Conservation (phyloP, 2,797 vertebrate species). For the Capromys pilorides region DNA sequence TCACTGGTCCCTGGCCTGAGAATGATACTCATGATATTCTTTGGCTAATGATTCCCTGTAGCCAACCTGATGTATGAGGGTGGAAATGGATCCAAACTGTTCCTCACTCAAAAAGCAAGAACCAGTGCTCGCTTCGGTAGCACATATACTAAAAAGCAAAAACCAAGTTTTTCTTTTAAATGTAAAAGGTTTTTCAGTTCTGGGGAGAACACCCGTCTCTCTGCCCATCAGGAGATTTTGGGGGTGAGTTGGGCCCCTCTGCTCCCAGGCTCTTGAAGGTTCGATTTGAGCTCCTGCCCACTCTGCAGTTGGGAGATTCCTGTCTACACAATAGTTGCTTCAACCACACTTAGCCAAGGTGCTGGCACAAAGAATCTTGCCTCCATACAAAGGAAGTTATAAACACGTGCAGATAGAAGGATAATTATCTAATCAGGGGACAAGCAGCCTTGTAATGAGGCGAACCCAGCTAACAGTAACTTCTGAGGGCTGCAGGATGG, state of each 20-base stretch:
- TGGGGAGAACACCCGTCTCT: not conserved
- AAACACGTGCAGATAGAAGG: slow-evolving; percentile 71
- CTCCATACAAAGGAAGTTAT: slow-evolving; percentile 57
- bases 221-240: not conserved
- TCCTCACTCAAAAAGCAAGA: slow-evolving; percentile 3
- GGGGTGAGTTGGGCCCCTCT: not conserved
- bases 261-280: not conserved
- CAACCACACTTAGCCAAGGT: slow-evolving; percentile 62
- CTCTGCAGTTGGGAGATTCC: not conserved
- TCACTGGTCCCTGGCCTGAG: slow-evolving; percentile 38
- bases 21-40: not conserved
- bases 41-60: not conserved
- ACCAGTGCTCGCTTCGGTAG: too few relatives aligned
- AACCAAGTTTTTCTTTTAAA: not conserved
- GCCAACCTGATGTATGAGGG: not conserved
- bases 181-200: not conserved
- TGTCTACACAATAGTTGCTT: slow-evolving; percentile 56
- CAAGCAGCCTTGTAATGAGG: slow-evolving; percentile 69
- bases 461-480: slow-evolving; percentile 69
- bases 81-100: not conserved
- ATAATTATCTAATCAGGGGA: slow-evolving; percentile 67
- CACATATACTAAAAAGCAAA: slow-evolving; percentile 8
- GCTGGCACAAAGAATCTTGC: slow-evolving; percentile 71
- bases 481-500: slow-evolving; percentile 64
- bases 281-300: not conserved